These are phyloP conservation scores for Hemicrepidius hirtus DNA, from an alignment of 2,888 invertebrate species.

Conservation along the genomic window DNA sequence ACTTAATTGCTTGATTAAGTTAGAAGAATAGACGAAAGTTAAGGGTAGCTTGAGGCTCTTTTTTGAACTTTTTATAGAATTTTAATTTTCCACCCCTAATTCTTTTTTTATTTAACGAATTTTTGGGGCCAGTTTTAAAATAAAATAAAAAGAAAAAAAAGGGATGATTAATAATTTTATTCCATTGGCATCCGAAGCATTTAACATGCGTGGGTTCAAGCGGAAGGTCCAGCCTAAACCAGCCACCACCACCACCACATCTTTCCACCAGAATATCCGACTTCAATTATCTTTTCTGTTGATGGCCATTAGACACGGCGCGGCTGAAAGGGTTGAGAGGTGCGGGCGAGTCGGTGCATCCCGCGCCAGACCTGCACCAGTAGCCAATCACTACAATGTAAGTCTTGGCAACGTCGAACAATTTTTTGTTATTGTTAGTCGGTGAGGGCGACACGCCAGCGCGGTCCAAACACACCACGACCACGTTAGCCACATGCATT, in stretches of 20 bases:
- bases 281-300: slow-evolving; percentile 58
- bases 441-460: slow-evolving; percentile 50
- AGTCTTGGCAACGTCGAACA: slow-evolving; percentile 67
- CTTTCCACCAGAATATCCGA: slow-evolving; percentile 42
- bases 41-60: too few relatives aligned
- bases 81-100: too few relatives aligned
- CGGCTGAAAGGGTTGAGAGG: slow-evolving; percentile 53
- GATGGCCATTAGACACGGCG: slow-evolving; percentile 54
- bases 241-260: slow-evolving; percentile 1
- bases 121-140: too few relatives aligned
- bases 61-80: too few relatives aligned
- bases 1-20: too few relatives aligned
- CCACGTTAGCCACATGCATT: slow-evolving; percentile 32
- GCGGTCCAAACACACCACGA: slow-evolving; percentile 33
- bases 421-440: slow-evolving; percentile 56
- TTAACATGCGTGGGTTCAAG: neutral
- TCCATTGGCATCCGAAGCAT: too few relatives aligned
- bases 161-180: too few relatives aligned
- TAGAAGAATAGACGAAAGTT: too few relatives aligned
- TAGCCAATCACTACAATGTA: slow-evolving; percentile 70
- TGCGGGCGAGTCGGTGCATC: slow-evolving; percentile 67
- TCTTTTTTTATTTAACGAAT: too few relatives aligned
- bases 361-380: slow-evolving; percentile 60
- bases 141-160: too few relatives aligned
- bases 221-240: slow-evolving; percentile 6